A percentile compares a stretch with the other conserved stretches of the same genome.
Conservation (phyloP, 2,797 vertebrate genomes). For the Rhinatrema bivittatum region DNA sequence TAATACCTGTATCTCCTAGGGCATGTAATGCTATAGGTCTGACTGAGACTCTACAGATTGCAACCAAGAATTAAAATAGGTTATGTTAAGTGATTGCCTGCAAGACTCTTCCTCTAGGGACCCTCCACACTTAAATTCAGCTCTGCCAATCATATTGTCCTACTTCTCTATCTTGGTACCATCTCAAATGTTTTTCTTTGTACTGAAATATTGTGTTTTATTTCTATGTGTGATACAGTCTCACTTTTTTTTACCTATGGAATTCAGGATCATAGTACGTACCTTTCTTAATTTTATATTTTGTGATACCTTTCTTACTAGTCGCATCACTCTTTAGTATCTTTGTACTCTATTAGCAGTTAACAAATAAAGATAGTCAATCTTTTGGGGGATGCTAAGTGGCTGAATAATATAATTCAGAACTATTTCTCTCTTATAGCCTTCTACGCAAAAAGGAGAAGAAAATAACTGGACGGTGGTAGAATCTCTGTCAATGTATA, state of each 20-base stretch:
- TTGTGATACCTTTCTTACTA: too few species aligned
- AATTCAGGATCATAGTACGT: neutral
- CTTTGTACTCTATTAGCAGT: too few species aligned
- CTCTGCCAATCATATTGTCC: constrained; percentile 29
- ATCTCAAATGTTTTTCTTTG: constrained; percentile 12
- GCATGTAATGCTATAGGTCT: neutral
- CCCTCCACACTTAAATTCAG: constrained; percentile 11
- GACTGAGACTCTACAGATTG: neutral
- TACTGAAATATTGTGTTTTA: neutral
- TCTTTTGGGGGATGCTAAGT: too few species aligned
- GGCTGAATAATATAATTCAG: too few species aligned
- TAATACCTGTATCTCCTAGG: neutral
- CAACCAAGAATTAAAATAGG: constrained; percentile 13
- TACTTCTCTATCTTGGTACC: constrained; percentile 4
- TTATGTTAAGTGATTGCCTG: constrained; percentile 1
- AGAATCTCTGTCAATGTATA: too few species aligned
- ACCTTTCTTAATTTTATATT: neutral
- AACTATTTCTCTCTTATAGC: too few species aligned
- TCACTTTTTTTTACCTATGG: constrained; percentile 10
- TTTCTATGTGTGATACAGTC: constrained; percentile 6
- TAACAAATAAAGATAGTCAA: too few species aligned
- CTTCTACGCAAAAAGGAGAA: too few species aligned
- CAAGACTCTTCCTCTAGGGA: constrained; percentile 17
- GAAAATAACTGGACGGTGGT: too few species aligned
- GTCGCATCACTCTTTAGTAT: too few species aligned